These are phyloP conservation scores for Epirrhoe alternata DNA, from an alignment of 2,888 invertebrate species.

Conservation along the genomic window DNA sequence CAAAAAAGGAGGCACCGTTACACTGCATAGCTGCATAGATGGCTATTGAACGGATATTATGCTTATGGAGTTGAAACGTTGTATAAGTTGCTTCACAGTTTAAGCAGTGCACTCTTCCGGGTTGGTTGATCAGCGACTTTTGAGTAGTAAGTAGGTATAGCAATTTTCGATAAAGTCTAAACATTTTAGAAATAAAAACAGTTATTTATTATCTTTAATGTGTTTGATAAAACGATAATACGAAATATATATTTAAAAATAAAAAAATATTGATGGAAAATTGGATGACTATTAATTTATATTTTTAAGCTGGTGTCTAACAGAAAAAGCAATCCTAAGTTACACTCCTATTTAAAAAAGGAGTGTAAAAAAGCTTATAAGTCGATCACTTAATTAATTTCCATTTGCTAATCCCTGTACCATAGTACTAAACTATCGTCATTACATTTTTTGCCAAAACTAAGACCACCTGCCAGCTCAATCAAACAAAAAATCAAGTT, in stretches of 20 bases:
- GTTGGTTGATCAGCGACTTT: background rate
- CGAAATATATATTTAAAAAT: too few relatives aligned
- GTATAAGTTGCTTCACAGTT: background rate
- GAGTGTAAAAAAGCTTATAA: background rate
- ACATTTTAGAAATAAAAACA: too few relatives aligned
- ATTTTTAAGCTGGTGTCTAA: too few relatives aligned
- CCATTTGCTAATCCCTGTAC: constrained; percentile 1
- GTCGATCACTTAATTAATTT: background rate
- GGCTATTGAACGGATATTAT: constrained; percentile 22
- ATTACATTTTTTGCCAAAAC: background rate
- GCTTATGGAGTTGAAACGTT: constrained; percentile 7
- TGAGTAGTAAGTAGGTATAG: background rate
- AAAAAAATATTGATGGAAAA: too few relatives aligned
- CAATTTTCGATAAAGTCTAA: background rate
- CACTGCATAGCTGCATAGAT: constrained; percentile 32
- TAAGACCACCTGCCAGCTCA: constrained; percentile 18
- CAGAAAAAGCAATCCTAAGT: too few relatives aligned
- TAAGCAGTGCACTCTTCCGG: background rate
- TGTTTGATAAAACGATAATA: too few relatives aligned
- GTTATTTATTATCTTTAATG: too few relatives aligned
- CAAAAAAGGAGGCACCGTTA: constrained; percentile 33
- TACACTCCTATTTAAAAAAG: too few relatives aligned
- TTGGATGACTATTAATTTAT: too few relatives aligned
- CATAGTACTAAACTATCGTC: background rate
- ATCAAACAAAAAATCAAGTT: constrained; percentile 32